Percentiles rank a stretch among this genome's conserved stretches.
These are phyloP conservation scores for Apaloderma vittatum DNA, from an alignment of 2,113 vertebrate genomes.

Conservation along the genomic window DNA sequence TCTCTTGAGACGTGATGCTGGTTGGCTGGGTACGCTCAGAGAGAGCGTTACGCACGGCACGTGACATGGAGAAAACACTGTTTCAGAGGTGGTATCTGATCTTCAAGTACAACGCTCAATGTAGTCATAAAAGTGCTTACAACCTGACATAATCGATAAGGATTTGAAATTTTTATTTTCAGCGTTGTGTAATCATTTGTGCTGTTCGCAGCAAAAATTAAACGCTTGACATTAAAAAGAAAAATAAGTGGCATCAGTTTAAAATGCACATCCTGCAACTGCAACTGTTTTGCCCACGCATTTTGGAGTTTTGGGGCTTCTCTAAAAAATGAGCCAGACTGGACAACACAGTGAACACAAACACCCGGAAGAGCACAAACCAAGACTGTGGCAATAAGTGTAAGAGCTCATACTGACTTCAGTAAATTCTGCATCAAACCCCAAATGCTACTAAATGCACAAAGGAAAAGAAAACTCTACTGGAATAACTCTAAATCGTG, in stretches of 20 bases:
- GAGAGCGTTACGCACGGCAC: not conserved
- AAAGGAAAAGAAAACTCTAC: not conserved
- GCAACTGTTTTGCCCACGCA: not conserved
- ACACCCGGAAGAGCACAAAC: not conserved
- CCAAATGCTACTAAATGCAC: not conserved
- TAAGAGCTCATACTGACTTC: not conserved
- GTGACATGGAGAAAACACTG: not conserved
- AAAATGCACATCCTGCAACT: not conserved
- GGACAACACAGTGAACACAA: not conserved
- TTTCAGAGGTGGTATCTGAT: not conserved
- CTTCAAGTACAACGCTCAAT: not conserved
- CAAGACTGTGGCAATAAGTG: fast-evolving
- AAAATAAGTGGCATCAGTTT: not conserved
- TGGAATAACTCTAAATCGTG: not conserved
- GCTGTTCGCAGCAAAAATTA: not conserved
- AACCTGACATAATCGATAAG: not conserved
- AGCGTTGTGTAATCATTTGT: not conserved
- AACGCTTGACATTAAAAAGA: not conserved
- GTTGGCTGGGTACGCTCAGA: not conserved
- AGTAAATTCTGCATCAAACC: not conserved
- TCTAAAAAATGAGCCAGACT: not conserved
- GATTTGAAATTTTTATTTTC: not conserved
- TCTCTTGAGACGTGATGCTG: not conserved
- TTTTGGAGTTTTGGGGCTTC: not conserved
- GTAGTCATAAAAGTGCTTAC: not conserved